phyloP scores from a whole-genome alignment of 2,888 invertebrate species.

The Acheta domesticus region DNA sequence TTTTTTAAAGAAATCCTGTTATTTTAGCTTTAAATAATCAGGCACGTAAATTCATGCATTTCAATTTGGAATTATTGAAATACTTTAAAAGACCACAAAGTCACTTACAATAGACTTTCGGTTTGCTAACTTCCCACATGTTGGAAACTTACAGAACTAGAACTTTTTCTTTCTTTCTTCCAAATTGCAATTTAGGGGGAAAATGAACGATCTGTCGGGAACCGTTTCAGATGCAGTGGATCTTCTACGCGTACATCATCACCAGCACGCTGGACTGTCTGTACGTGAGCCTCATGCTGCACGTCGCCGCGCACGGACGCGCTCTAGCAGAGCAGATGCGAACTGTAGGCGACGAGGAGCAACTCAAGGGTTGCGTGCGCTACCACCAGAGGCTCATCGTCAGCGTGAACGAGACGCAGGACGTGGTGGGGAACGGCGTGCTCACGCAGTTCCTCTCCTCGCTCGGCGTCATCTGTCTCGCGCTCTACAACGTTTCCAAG shows the following conservation, averaged over 20 bases:
- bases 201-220: no score
- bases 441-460: background rate
- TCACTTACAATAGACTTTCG: no score
- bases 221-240: background rate
- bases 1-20: no score
- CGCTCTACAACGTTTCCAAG: background rate
- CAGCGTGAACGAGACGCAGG: background rate
- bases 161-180: no score
- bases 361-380: background rate
- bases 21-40: no score
- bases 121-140: no score
- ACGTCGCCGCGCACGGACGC: background rate
- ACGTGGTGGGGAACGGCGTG: background rate
- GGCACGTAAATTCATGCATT: no score
- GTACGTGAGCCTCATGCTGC: background rate
- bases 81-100: no score
- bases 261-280: background rate
- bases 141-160: no score
- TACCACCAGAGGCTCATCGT: background rate
- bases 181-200: no score
- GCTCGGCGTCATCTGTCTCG: background rate
- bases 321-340: background rate
- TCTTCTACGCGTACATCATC: conserved; percentile 2
- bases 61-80: no score
- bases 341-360: background rate